phyloP scores from a whole-genome alignment of 1,140 invertebrate species.

The Papilio polyxenes region DNA sequence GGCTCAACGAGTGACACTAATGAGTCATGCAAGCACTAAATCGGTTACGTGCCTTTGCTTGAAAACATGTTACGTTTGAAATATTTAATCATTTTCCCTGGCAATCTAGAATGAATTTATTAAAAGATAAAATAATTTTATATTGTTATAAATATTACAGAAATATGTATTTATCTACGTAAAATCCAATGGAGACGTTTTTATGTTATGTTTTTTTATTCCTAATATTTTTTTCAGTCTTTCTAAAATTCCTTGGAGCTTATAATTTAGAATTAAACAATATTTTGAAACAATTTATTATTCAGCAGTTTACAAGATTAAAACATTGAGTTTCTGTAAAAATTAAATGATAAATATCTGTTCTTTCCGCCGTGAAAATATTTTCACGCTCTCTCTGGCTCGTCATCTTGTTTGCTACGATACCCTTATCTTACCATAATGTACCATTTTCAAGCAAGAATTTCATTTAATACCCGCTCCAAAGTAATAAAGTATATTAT shows the following conservation, averaged over 20 bases:
- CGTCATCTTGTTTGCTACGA: slow-evolving; percentile 37
- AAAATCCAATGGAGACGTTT: too few species aligned
- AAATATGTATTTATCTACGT: too few species aligned
- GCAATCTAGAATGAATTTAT: not conserved
- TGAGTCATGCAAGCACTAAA: slow-evolving; percentile 33
- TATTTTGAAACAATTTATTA: slow-evolving; percentile 24
- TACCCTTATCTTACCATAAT: slow-evolving; percentile 36
- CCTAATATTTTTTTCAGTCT: not conserved
- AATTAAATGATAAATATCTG: slow-evolving; percentile 35
- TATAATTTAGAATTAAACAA: not conserved
- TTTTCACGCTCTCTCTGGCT: slow-evolving; percentile 31
- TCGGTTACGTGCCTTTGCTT: slow-evolving; percentile 28
- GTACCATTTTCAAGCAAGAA: slow-evolving; percentile 38
- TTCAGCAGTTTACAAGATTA: slow-evolving; percentile 33
- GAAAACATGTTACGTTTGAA: slow-evolving; percentile 30
- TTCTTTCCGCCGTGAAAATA: slow-evolving; percentile 32
- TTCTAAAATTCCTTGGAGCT: not conserved
- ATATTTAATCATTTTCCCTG: slow-evolving; percentile 4
- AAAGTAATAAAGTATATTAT: slow-evolving; percentile 33
- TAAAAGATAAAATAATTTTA: not conserved
- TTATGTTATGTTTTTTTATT: too few species aligned
- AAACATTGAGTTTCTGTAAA: slow-evolving; percentile 31
- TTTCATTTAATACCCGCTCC: slow-evolving; percentile 34
- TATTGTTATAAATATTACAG: not conserved
- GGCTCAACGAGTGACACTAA: slow-evolving; percentile 35